These are phyloP conservation scores for Mylabris sibirica DNA, from an alignment of 2,888 invertebrate species.

Conservation along the genomic window DNA sequence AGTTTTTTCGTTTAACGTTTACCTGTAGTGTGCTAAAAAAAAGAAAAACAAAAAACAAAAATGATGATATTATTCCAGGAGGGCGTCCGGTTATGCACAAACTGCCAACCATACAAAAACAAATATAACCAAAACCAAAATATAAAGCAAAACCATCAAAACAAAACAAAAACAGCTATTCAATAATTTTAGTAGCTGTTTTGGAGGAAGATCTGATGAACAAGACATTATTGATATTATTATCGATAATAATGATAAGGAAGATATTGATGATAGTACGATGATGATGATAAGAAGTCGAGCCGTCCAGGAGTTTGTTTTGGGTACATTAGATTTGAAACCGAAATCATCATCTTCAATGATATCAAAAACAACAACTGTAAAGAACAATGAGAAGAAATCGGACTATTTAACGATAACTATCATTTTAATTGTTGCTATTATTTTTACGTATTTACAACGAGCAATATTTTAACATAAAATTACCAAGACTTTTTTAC, in stretches of 20 bases:
- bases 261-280: constrained; percentile 6
- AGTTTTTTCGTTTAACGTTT: background rate
- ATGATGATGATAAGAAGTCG: constrained; percentile 34
- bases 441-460: constrained; percentile 50
- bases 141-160: no score
- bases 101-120: constrained; percentile 42
- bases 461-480: constrained; percentile 51
- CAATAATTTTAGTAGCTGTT: constrained; percentile 44
- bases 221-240: constrained; percentile 2
- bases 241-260: constrained; percentile 26
- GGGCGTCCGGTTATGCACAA: constrained; percentile 46
- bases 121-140: background rate
- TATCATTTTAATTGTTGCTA: constrained; percentile 48
- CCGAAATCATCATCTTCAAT: background rate
- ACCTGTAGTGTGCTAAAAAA: background rate
- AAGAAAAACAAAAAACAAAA: constrained; percentile 7
- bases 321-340: constrained; percentile 40
- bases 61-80: constrained; percentile 44
- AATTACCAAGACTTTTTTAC: constrained; percentile 13
- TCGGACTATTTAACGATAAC: constrained; percentile 44
- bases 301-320: constrained; percentile 48
- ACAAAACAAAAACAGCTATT: constrained; percentile 30
- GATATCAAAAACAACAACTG: constrained; percentile 30
- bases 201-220: constrained; percentile 30
- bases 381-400: constrained; percentile 30